Percentiles rank a stretch among this genome's conserved stretches.
These are phyloP conservation scores for Meteorus sp. DNA, from an alignment of 1,140 invertebrate species.

Conservation along the genomic window DNA sequence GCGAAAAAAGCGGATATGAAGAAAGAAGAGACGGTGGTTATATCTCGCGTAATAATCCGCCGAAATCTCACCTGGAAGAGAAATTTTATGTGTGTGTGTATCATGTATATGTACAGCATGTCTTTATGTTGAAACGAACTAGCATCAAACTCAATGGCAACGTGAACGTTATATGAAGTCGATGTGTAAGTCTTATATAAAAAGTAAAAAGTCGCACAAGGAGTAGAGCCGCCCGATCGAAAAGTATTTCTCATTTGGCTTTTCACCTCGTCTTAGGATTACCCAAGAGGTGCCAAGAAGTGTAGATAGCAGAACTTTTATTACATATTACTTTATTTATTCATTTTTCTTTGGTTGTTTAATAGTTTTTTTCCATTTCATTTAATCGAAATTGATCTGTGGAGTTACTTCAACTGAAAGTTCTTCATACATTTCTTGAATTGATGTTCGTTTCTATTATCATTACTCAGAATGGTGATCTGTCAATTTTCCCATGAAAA, in stretches of 20 bases:
- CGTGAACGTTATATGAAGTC: conserved; percentile 25
- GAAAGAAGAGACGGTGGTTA: conserved; percentile 2
- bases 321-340: too few species aligned
- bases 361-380: background rate
- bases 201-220: too few species aligned
- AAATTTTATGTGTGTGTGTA: too few species aligned
- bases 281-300: conserved; percentile 30
- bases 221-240: conserved; percentile 40
- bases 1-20: background rate
- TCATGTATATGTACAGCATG: too few species aligned
- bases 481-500: too few species aligned
- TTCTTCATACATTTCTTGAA: too few species aligned
- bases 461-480: too few species aligned
- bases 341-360: conserved; percentile 31
- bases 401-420: too few species aligned
- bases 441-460: too few species aligned
- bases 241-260: conserved; percentile 57
- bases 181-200: conserved; percentile 19
- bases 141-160: conserved; percentile 3
- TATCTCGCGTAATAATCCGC: conserved; percentile 18
- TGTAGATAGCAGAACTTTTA: conserved; percentile 38
- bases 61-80: conserved; percentile 22
- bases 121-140: too few species aligned
- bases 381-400: background rate
- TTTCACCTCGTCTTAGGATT: conserved; percentile 49